Evolutionary conservation across 2,113 vertebrate genomes (phyloP), one percentile per base, ranked within the genome.

Genomic region (Aegotheles bennettii): DNA sequence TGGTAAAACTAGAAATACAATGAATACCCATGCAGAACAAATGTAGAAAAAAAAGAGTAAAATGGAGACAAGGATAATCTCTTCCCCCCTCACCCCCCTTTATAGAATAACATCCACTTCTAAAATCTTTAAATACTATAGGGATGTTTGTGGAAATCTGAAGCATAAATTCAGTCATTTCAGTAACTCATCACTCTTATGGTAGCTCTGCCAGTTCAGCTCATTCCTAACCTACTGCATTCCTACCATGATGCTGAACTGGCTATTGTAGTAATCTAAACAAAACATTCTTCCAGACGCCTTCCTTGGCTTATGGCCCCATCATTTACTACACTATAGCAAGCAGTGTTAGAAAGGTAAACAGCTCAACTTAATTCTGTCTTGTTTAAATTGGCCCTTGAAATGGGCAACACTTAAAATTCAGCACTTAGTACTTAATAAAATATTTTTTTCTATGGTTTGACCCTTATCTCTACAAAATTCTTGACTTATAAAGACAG

Each of bases 261-360:
- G 88, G 83, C 95, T 88, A 75, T 92, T 97, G 83, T 45, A 84
- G 83, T 16, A 97, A 92, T 96, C 96, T 97, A 96, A 97, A 96
- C 85, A 97, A 96, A 96, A 93, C 85, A 78, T 92, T 97, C 76
- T 92, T 95, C 83, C 51, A 81, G 93, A 78, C 25, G n/a, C 79
- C 92, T 93, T 90, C 79, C 83, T 90, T 94, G 88, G 94, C 92
- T 96, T 90, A 51, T 2, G 5, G 71, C 73, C 79, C 73, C 65
- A 89, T 71, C 71, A 88, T 95, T 96, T 93, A 89, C 95, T 90
- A 95, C 56, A 28, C 51, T 80, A 84, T 78, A 89, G 88, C 51
- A 81, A 92, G 92, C 71, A 78, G 25, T 1, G 2, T 45, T 89
- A 92, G 43, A n/a, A 96, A 97, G 93, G 85, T 80, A 96, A 97